These are phyloP conservation scores for Microplitis deprimator DNA, from an alignment of 2,888 invertebrate species.

Conservation along the genomic window DNA sequence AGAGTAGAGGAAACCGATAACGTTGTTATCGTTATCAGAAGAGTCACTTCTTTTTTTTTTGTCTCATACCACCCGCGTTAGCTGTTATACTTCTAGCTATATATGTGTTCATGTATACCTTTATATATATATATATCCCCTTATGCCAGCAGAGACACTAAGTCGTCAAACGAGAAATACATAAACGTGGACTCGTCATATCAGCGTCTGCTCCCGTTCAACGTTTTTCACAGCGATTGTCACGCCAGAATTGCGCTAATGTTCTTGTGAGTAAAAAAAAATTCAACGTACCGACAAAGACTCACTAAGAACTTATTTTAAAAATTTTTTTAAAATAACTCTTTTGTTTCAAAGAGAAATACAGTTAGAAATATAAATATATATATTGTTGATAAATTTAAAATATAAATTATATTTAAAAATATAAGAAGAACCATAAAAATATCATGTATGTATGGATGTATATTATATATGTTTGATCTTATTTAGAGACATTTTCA, in stretches of 20 bases:
- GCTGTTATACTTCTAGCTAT: slow-evolving; percentile 6
- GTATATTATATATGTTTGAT: background rate
- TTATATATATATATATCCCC: slow-evolving; percentile 15
- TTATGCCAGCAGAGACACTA: slow-evolving; percentile 41
- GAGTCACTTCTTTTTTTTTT: slow-evolving; percentile 55
- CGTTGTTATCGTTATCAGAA: slow-evolving; percentile 64
- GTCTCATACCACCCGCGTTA: slow-evolving; percentile 38
- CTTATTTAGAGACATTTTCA: background rate
- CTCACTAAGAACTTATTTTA: background rate
- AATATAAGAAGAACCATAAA: too few species aligned
- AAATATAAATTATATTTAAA: too few species aligned
- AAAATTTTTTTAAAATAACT: background rate
- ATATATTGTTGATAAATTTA: background rate
- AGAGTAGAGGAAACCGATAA: slow-evolving; percentile 55
- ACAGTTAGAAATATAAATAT: background rate
- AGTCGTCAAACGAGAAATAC: slow-evolving; percentile 62
- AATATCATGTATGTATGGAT: too few species aligned
- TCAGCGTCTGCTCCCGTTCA: slow-evolving; percentile 54
- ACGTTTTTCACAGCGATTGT: slow-evolving; percentile 44
- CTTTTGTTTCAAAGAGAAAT: background rate
- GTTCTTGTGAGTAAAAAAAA: slow-evolving; percentile 7
- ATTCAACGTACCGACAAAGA: slow-evolving; percentile 8
- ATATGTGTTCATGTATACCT: slow-evolving; percentile 26
- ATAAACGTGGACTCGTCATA: slow-evolving; percentile 50
- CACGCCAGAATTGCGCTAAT: slow-evolving; percentile 33